Evolutionary conservation across 2,888 invertebrate species (phyloP).

Genomic region (Scelioninae gen. 1): DNA sequence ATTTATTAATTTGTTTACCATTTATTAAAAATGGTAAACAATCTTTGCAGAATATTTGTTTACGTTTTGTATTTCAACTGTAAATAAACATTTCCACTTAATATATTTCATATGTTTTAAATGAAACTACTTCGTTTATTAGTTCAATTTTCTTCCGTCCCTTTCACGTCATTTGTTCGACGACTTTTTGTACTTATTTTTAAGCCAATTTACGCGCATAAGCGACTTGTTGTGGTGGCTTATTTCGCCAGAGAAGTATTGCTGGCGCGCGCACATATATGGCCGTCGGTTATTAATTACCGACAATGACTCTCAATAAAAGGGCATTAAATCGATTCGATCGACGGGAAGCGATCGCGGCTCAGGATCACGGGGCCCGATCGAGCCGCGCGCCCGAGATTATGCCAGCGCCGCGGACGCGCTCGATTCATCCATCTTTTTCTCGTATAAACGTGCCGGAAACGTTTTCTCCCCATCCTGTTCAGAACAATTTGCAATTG

Average conservation of each 20-base stretch:
- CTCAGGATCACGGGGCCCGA: constrained; percentile 48
- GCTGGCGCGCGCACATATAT: constrained; percentile 33
- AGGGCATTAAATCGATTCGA: constrained; percentile 74
- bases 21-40: too few species aligned
- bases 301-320: constrained; percentile 78
- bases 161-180: too few species aligned
- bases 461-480: constrained; percentile 33
- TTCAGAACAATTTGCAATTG: constrained; percentile 41
- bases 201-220: constrained; percentile 51
- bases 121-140: too few species aligned
- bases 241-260: constrained; percentile 30
- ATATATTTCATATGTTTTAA: too few species aligned
- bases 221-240: constrained; percentile 54
- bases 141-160: too few species aligned
- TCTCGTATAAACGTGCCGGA: constrained; percentile 57
- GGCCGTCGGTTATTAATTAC: constrained; percentile 78
- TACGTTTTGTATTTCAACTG: not conserved
- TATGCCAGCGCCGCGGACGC: constrained; percentile 35
- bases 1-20: too few species aligned
- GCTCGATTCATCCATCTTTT: constrained; percentile 56
- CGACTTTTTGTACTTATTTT: constrained; percentile 20
- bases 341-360: constrained; percentile 69
- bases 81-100: not conserved
- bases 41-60: too few species aligned
- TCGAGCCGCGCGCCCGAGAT: constrained; percentile 47